phyloP scores from a whole-genome alignment of 1,140 invertebrate genomes.

The Aphelinus certus region DNA sequence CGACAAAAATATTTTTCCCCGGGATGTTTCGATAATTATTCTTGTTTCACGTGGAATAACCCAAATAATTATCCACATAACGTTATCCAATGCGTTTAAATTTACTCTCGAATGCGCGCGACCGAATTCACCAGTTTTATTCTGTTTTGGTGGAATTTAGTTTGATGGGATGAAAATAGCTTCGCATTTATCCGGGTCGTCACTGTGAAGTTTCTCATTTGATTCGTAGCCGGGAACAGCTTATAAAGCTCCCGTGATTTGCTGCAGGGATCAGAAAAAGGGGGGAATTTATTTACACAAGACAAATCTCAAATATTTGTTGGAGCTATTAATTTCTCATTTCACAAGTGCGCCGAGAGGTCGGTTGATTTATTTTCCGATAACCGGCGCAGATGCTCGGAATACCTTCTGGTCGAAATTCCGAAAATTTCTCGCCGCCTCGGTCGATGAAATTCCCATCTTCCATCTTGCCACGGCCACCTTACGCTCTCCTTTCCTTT shows the following conservation, averaged over 20 bases:
- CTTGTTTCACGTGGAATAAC: too few species aligned
- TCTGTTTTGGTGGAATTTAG: too few species aligned
- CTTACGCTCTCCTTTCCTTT: constrained; percentile 2
- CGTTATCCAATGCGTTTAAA: too few species aligned
- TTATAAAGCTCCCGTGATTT: not conserved
- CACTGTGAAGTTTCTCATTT: too few species aligned
- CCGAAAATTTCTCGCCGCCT: constrained; percentile 29
- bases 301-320: constrained; percentile 6
- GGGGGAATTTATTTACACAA: not conserved
- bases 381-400: constrained; percentile 17
- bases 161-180: too few species aligned
- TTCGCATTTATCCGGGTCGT: too few species aligned
- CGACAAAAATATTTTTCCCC: too few species aligned
- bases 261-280: not conserved
- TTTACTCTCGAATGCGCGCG: too few species aligned
- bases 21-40: too few species aligned
- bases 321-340: constrained; percentile 18
- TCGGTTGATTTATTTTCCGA: constrained; percentile 28
- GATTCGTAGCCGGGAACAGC: too few species aligned
- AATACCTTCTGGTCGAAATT: constrained; percentile 24
- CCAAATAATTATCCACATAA: too few species aligned
- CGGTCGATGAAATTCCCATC: constrained; percentile 28
- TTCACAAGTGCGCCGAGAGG: constrained; percentile 8
- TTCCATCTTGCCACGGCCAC: constrained; percentile 15
- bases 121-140: too few species aligned